Evolutionary conservation across 2,888 invertebrate genomes (phyloP).

Genomic region (Amphipyra berbera): DNA sequence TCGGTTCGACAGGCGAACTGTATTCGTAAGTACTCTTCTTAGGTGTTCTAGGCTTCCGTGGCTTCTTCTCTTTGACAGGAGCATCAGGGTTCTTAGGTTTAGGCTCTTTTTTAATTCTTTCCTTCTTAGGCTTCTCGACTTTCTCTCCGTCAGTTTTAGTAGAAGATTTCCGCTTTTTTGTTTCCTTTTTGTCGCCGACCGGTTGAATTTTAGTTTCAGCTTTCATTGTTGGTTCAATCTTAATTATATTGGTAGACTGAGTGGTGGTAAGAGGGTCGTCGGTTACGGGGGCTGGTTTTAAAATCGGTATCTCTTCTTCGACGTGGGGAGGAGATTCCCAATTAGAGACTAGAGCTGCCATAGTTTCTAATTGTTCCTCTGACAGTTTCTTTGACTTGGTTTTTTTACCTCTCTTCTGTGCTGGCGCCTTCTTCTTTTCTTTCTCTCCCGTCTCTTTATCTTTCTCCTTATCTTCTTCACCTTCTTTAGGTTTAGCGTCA

Average conservation of each 20-base stretch:
- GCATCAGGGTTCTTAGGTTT: slow-evolving; percentile 63
- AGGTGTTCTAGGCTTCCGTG: slow-evolving; percentile 77
- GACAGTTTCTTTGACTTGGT: slow-evolving; percentile 79
- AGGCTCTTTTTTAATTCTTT: slow-evolving; percentile 68
- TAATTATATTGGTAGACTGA: slow-evolving; percentile 9
- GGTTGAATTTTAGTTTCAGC: slow-evolving; percentile 4
- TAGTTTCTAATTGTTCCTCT: slow-evolving; percentile 73
- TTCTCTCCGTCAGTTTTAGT: slow-evolving; percentile 62
- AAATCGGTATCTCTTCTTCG: slow-evolving; percentile 61
- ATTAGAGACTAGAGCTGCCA: slow-evolving; percentile 77
- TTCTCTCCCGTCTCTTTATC: slow-evolving; percentile 53
- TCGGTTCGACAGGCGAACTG: slow-evolving; percentile 74
- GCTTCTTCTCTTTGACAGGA: slow-evolving; percentile 73
- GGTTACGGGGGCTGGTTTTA: slow-evolving; percentile 30
- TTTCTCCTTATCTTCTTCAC: slow-evolving; percentile 51
- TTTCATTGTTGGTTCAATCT: slow-evolving; percentile 12
- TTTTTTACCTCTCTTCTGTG: slow-evolving; percentile 61
- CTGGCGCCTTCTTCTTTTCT: slow-evolving; percentile 57
- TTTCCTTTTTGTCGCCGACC: slow-evolving; percentile 66
- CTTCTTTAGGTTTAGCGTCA: slow-evolving; percentile 56
- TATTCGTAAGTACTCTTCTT: slow-evolving; percentile 73
- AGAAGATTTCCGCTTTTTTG: slow-evolving; percentile 75
- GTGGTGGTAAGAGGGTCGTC: slow-evolving; percentile 58
- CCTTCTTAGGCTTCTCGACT: slow-evolving; percentile 70
- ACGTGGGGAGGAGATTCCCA: slow-evolving; percentile 82